Conservation (phyloP, 2,888 invertebrate species). For the Drosophila limbata region DNA sequence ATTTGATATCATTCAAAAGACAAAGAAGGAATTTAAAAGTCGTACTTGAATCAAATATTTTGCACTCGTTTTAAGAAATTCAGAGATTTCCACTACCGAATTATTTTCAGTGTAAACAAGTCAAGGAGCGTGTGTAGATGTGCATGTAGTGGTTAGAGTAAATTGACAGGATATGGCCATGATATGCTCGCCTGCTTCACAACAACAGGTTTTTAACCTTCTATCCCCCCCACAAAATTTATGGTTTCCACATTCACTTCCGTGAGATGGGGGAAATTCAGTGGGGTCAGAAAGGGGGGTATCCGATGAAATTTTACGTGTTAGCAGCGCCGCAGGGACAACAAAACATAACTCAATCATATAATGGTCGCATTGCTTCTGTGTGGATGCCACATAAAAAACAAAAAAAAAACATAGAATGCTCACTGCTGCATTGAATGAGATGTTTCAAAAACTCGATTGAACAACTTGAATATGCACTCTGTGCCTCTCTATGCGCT, state of each 20-base stretch:
- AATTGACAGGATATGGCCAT: slow-evolving; percentile 79
- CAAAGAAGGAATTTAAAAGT: too few relatives aligned
- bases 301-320: slow-evolving; percentile 60
- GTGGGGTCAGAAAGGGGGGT: not conserved
- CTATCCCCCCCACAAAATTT: slow-evolving; percentile 40
- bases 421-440: slow-evolving; percentile 61
- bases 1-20: too few relatives aligned
- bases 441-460: slow-evolving; percentile 64
- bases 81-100: too few relatives aligned
- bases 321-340: slow-evolving; percentile 65
- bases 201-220: slow-evolving; percentile 66
- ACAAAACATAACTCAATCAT: slow-evolving; percentile 69
- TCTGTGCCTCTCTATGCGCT: slow-evolving; percentile 22
- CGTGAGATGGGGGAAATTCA: too few relatives aligned
- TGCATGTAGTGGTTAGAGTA: slow-evolving; percentile 21
- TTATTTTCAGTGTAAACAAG: not conserved
- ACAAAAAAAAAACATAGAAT: not conserved
- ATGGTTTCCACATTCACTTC: slow-evolving; percentile 38
- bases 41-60: too few relatives aligned
- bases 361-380: slow-evolving; percentile 62
- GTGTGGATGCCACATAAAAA: slow-evolving; percentile 40
- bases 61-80: too few relatives aligned
- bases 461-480: slow-evolving; percentile 58
- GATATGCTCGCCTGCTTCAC: slow-evolving; percentile 66
- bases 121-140: not conserved